Evolutionary conservation across 1,140 invertebrate genomes (phyloP).

Genomic region (Trachymyrmex cornetzi): DNA sequence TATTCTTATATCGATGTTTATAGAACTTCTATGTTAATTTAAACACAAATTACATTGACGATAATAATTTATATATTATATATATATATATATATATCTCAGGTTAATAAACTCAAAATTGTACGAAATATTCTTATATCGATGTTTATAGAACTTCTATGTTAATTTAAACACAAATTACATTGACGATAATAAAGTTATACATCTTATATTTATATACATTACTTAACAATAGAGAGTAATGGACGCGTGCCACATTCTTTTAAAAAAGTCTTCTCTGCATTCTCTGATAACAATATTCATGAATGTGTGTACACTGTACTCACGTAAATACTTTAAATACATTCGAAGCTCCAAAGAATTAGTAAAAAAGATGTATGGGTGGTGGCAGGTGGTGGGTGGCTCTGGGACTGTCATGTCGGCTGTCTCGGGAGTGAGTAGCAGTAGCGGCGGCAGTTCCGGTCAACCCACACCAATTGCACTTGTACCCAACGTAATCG

Average conservation of each 20-base stretch:
- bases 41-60: background rate
- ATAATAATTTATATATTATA: background rate
- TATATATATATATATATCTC: background rate
- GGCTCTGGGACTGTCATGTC: conserved; percentile 85
- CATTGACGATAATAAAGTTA: background rate
- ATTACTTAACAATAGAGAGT: background rate
- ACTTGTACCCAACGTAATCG: conserved; percentile 87
- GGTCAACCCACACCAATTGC: conserved; percentile 86
- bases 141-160: background rate
- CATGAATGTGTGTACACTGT: background rate
- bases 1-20: background rate
- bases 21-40: background rate
- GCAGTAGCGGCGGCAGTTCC: conserved; percentile 84
- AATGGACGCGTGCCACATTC: background rate
- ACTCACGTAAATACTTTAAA: conserved; percentile 51
- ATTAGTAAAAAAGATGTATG: conserved; percentile 80
- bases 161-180: conserved; percentile 9
- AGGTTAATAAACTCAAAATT: background rate
- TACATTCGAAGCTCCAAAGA: conserved; percentile 60
- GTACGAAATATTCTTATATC: background rate
- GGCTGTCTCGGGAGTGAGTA: conserved; percentile 85
- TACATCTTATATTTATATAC: background rate
- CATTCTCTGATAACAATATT: background rate
- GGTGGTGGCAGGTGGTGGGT: conserved; percentile 86
- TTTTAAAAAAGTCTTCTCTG: background rate